Conservation (phyloP, 2,113 vertebrate species). For the Trematomus loennbergii region DNA sequence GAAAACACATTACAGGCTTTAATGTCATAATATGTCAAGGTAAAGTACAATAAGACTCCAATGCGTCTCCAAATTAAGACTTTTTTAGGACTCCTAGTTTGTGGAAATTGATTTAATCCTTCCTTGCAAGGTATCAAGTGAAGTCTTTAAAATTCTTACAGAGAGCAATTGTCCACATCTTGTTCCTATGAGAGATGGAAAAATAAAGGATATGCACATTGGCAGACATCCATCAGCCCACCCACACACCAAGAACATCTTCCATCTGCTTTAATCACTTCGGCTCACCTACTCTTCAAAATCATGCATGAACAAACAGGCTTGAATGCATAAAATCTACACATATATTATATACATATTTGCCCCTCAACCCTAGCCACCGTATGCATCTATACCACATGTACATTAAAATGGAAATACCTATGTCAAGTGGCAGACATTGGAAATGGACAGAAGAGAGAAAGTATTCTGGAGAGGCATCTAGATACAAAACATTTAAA, state of each 20-base stretch:
- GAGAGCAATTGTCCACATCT: conserved; percentile 17
- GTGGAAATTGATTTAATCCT: conserved; percentile 10
- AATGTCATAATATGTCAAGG: neutral
- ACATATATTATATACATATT: neutral
- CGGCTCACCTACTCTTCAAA: conserved; percentile 16
- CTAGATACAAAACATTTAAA: too few relatives aligned
- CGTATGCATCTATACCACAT: too few relatives aligned
- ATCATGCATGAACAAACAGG: conserved; percentile 15
- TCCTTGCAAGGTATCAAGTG: neutral
- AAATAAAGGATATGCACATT: conserved; percentile 16
- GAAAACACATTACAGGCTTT: neutral
- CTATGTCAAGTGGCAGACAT: too few relatives aligned
- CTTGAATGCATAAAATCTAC: conserved; percentile 1
- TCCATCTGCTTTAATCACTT: conserved; percentile 34
- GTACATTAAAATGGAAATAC: too few relatives aligned
- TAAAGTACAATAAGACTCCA: neutral
- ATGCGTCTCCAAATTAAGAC: neutral
- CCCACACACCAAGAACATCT: conserved; percentile 20
- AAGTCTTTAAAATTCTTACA: conserved; percentile 5
- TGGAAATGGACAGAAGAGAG: too few relatives aligned
- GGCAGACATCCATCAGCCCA: conserved; percentile 27
- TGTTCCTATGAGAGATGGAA: neutral
- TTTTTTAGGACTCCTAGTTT: neutral
- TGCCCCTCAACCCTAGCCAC: neutral
- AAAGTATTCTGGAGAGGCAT: too few relatives aligned